A percentile compares a stretch with the other conserved stretches of the same genome.
These are phyloP conservation scores for Theristicus caerulescens DNA, from an alignment of 2,113 vertebrate species.

Conservation along the genomic window DNA sequence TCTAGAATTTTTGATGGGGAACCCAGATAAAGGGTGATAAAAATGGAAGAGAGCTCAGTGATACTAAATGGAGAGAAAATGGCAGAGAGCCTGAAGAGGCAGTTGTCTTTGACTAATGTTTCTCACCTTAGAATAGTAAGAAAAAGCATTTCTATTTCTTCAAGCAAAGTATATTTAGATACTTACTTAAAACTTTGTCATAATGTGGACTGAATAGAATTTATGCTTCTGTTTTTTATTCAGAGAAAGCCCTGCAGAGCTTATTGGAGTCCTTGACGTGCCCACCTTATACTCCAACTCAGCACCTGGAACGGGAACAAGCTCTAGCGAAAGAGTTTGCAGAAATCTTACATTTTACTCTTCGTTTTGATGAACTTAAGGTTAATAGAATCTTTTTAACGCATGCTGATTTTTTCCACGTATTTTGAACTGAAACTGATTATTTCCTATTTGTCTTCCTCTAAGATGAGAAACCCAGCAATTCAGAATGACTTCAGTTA, in stretches of 20 bases:
- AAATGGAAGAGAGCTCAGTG: background rate
- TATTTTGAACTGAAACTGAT: background rate
- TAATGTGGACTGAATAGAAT: background rate
- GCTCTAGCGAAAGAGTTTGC: conserved; percentile 98
- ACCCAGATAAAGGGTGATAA: background rate
- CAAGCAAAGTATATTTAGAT: background rate
- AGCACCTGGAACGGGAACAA: conserved; percentile 96
- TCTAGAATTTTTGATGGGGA: background rate
- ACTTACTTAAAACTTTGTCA: background rate
- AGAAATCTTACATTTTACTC: conserved; percentile 97
- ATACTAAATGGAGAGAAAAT: background rate
- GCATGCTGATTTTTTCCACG: background rate
- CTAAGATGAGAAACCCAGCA: conserved; percentile 96
- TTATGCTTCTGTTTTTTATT: conserved; percentile 31
- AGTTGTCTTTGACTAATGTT: background rate
- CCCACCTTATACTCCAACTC: conserved; percentile 91
- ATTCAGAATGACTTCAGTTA: conserved; percentile 99
- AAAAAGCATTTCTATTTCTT: background rate
- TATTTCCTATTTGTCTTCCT: background rate
- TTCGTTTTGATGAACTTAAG: conserved; percentile 98
- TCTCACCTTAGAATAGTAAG: background rate
- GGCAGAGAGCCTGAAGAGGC: background rate
- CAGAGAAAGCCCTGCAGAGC: conserved; percentile 93
- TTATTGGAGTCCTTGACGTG: conserved; percentile 91
- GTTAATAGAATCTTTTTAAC: conserved; percentile 67